A percentile compares a stretch with the other conserved stretches of the same genome.
Conservation (phyloP, 2,888 invertebrate species). For the Endotricha flammealis region DNA sequence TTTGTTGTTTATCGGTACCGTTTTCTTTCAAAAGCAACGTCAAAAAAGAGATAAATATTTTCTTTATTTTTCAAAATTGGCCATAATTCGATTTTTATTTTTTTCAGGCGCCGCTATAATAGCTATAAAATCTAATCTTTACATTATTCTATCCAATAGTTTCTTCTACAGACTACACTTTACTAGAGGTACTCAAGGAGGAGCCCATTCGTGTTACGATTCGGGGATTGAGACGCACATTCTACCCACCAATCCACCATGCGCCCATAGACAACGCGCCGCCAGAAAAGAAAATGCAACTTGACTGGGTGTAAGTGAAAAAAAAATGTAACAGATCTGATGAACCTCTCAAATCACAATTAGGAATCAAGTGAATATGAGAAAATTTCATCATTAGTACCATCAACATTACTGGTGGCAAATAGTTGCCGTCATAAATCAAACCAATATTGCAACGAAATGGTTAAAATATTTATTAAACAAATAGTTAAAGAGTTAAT, state of each 20-base stretch:
- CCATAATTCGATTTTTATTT: not conserved
- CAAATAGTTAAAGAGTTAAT: no score
- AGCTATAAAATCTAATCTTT: not conserved
- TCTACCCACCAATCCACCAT: slow-evolving; percentile 92
- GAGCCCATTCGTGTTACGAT: slow-evolving; percentile 91
- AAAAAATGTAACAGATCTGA: not conserved
- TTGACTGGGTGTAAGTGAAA: slow-evolving; percentile 91
- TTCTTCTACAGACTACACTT: slow-evolving; percentile 83
- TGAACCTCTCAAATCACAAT: no score
- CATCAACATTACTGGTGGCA: no score
- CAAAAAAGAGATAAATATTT: no score
- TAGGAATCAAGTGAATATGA: no score
- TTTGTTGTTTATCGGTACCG: no score
- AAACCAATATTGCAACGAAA: no score
- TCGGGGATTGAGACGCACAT: slow-evolving; percentile 88
- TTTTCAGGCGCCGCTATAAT: not conserved
- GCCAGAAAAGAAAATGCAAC: slow-evolving; percentile 90
- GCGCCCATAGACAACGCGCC: slow-evolving; percentile 90
- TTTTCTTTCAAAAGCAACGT: no score
- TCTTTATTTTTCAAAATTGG: no score
- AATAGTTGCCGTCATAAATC: no score
- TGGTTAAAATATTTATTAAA: no score
- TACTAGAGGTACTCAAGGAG: slow-evolving; percentile 90
- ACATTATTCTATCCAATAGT: not conserved
- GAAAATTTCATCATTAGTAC: no score